Conservation (phyloP, 2,888 invertebrate species). For the Drosophila rellima region DNA sequence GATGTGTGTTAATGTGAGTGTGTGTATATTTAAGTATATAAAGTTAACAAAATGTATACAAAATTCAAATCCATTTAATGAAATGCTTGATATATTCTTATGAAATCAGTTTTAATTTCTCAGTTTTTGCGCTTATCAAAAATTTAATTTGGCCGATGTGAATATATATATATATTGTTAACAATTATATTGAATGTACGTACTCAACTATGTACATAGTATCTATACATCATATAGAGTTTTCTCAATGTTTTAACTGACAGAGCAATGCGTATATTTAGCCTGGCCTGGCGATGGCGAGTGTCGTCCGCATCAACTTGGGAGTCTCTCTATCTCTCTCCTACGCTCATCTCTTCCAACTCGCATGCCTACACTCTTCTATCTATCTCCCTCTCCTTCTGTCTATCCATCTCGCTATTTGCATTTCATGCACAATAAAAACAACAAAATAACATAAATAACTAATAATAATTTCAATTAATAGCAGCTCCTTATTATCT, state of each 20-base stretch:
- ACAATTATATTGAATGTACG: constrained; percentile 29
- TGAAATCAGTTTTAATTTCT: constrained; percentile 45
- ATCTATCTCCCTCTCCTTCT: background rate
- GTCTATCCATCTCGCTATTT: constrained; percentile 9
- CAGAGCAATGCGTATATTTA: constrained; percentile 56
- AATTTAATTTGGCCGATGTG: constrained; percentile 53
- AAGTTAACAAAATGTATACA: constrained; percentile 47
- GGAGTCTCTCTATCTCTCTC: background rate
- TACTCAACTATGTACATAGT: background rate
- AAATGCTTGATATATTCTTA: constrained; percentile 34
- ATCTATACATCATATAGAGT: constrained; percentile 7
- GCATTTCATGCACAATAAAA: constrained; percentile 62
- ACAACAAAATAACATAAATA: constrained; percentile 48
- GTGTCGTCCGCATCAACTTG: constrained; percentile 5
- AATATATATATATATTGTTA: constrained; percentile 28
- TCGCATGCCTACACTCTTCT: background rate
- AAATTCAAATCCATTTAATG: constrained; percentile 36
- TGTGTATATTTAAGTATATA: constrained; percentile 10
- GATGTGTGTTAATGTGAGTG: constrained; percentile 11
- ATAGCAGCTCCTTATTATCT: constrained; percentile 23
- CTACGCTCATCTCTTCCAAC: too few relatives aligned
- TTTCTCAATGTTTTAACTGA: constrained; percentile 57
- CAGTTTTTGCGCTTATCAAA: constrained; percentile 31
- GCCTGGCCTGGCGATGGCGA: constrained; percentile 11
- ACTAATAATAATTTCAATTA: constrained; percentile 50